A percentile compares a stretch with the other conserved stretches of the same genome.
phyloP scores from a whole-genome alignment of 2,797 vertebrate species.

The Sciurus carolinensis region DNA sequence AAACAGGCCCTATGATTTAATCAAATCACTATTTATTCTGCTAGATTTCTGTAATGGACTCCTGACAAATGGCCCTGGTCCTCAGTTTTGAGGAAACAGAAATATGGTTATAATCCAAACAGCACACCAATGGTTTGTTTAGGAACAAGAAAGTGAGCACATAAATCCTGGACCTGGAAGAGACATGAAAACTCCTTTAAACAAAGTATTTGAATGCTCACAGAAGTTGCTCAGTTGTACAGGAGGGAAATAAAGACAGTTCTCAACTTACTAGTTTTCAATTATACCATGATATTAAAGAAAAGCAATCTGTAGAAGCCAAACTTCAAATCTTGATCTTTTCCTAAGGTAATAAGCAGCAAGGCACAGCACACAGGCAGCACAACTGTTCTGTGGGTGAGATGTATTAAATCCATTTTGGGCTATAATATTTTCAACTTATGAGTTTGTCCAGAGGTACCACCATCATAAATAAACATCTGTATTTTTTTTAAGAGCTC shows the following conservation, averaged over 20 bases:
- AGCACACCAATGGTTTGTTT: neutral
- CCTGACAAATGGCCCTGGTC: neutral
- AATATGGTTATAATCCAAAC: neutral
- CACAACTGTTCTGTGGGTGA: neutral
- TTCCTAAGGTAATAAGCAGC: neutral
- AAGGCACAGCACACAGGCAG: neutral
- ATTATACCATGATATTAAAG: neutral
- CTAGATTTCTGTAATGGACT: neutral
- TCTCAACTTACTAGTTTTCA: neutral
- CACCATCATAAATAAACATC: neutral
- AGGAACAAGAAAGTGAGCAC: neutral
- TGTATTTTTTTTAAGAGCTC: conserved; percentile 4
- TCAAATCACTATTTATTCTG: conserved; percentile 30
- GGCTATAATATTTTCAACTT: neutral
- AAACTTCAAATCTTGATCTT: neutral
- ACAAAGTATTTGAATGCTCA: neutral
- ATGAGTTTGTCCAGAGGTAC: neutral
- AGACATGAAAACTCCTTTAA: neutral
- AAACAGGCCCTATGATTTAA: conserved; percentile 30
- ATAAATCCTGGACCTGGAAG: neutral
- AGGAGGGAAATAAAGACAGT: neutral
- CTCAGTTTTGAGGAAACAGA: neutral
- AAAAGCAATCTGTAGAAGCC: neutral
- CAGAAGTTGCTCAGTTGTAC: neutral
- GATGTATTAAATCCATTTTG: neutral